These are phyloP conservation scores for Poecilia gillii DNA, from an alignment of 2,797 vertebrate species.

Conservation along the genomic window DNA sequence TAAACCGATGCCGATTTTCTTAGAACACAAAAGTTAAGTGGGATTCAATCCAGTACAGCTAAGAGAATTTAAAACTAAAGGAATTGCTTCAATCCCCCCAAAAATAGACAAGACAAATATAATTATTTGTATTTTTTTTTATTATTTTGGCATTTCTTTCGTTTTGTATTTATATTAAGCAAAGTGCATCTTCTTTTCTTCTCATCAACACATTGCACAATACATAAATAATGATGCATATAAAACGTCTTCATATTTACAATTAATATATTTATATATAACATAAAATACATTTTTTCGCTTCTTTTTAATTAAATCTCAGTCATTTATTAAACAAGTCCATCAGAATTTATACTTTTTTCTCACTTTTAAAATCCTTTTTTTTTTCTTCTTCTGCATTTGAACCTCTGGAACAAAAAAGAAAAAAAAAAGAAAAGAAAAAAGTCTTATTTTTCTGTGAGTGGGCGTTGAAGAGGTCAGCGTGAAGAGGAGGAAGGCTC, in stretches of 20 bases:
- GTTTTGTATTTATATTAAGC: constrained; percentile 99
- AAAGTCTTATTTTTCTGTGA: constrained; percentile 53
- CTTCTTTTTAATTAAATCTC: constrained; percentile 95
- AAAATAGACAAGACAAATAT: constrained; percentile 52
- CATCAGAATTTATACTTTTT: constrained; percentile 75
- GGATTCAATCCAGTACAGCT: constrained; percentile 12
- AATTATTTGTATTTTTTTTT: constrained; percentile 81
- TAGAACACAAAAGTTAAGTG: constrained; percentile 20
- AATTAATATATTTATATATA: constrained; percentile 99
- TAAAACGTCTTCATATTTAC: constrained; percentile 99
- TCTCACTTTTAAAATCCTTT: constrained; percentile 74
- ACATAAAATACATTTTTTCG: constrained; percentile 98
- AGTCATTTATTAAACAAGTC: constrained; percentile 88
- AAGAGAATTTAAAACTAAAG: constrained; percentile 4
- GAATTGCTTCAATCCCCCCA: neutral
- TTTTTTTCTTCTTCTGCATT: constrained; percentile 41
- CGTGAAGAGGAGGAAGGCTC: constrained; percentile 37
- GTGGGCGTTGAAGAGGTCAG: constrained; percentile 21
- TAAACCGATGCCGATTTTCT: constrained; percentile 37
- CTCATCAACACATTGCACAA: constrained; percentile 99
- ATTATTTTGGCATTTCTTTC: constrained; percentile 95
- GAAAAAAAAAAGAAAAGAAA: constrained; percentile 39
- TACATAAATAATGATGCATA: constrained; percentile 99
- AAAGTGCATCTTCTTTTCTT: constrained; percentile 99
- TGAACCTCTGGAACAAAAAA: constrained; percentile 39